phyloP scores from a whole-genome alignment of 2,797 vertebrate genomes.

The Anniella stebbinsi region DNA sequence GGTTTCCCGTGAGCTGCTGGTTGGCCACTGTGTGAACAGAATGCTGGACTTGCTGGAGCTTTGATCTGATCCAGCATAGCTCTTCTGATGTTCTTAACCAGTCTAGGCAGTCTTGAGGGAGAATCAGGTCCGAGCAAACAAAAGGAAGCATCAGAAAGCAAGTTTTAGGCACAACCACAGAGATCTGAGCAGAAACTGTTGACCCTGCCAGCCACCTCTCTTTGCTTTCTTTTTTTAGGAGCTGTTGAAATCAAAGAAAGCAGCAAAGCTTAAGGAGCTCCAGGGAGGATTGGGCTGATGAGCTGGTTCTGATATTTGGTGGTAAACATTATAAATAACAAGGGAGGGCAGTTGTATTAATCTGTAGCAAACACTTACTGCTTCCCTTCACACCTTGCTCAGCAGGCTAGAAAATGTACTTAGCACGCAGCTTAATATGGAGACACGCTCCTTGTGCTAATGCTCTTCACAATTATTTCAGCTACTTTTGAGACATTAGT shows the following conservation, averaged over 20 bases:
- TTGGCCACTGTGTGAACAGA: too few relatives aligned
- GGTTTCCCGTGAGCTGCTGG: too few relatives aligned
- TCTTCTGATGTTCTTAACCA: neutral
- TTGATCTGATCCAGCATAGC: too few relatives aligned
- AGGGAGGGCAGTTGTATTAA: slow-evolving; percentile 50
- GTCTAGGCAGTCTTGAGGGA: neutral
- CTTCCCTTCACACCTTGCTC: slow-evolving; percentile 60
- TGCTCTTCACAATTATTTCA: slow-evolving; percentile 45
- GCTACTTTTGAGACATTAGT: slow-evolving; percentile 28
- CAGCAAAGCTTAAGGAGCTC: neutral
- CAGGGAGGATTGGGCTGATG: neutral
- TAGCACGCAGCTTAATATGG: slow-evolving; percentile 62
- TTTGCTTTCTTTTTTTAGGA: neutral
- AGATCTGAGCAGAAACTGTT: neutral
- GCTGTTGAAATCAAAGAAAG: neutral
- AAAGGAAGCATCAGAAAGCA: neutral
- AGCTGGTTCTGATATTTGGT: slow-evolving; percentile 4
- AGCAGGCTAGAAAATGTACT: slow-evolving; percentile 58
- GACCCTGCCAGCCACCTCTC: neutral
- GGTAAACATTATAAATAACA: slow-evolving; percentile 37
- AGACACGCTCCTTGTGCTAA: slow-evolving; percentile 44
- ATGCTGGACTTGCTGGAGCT: too few relatives aligned
- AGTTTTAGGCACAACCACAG: neutral
- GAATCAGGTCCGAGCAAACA: neutral
- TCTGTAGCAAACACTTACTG: slow-evolving; percentile 45